Evolutionary conservation across 1,140 invertebrate species (phyloP).

Genomic region (Phymorhynchus buccinoides): DNA sequence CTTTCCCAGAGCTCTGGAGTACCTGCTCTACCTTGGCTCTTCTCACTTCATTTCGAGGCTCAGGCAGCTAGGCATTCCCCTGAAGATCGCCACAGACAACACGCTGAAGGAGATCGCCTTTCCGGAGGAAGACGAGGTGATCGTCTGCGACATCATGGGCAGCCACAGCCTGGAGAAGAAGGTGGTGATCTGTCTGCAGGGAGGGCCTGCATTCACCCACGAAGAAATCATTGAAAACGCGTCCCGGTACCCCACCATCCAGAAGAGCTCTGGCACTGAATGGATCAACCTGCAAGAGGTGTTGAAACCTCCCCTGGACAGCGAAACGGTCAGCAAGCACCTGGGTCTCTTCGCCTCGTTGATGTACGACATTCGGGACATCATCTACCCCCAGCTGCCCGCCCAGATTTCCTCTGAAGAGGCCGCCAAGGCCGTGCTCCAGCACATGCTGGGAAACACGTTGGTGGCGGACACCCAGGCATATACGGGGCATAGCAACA

Average conservation of each 20-base stretch:
- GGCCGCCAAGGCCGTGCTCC: not conserved
- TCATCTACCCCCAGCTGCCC: not conserved
- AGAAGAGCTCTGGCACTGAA: not conserved
- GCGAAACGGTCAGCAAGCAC: not conserved
- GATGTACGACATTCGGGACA: not conserved
- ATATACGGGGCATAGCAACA: not conserved
- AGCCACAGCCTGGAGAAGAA: constrained; percentile 6
- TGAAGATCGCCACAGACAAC: not conserved
- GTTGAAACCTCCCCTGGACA: not conserved
- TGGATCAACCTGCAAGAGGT: no score
- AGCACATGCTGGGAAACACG: not conserved
- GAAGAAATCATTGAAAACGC: not conserved
- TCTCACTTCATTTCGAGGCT: not conserved
- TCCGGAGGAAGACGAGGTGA: not conserved
- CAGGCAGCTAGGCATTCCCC: not conserved
- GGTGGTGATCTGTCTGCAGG: constrained; percentile 6
- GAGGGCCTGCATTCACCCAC: not conserved
- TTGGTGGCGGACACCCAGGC: not conserved
- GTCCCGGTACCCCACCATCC: not conserved
- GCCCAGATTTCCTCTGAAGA: no score
- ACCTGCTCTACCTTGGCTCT: not conserved
- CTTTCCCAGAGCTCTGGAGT: not conserved
- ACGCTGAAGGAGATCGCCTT: constrained; percentile 15
- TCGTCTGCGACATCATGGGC: not conserved
- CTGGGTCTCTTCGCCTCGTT: not conserved